phyloP scores from a whole-genome alignment of 2,113 vertebrate species.

The Rhegmatorhina hoffmannsi region DNA sequence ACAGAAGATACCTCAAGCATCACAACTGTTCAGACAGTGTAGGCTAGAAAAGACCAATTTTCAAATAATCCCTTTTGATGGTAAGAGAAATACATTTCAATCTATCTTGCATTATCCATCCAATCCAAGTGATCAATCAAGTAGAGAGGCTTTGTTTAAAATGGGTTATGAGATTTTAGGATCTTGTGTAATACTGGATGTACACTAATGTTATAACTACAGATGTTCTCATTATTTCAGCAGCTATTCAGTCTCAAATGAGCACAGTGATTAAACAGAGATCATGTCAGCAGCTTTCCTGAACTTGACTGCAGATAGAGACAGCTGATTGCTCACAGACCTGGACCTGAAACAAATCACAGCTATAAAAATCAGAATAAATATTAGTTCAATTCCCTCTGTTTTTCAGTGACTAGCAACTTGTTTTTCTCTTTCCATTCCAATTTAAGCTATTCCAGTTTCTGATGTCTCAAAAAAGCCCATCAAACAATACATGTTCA shows the following conservation, averaged over 20 bases:
- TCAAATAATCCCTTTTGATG: neutral
- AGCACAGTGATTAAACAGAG: slow-evolving; percentile 17
- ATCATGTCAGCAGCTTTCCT: neutral
- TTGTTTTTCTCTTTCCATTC: neutral
- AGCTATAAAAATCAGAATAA: neutral
- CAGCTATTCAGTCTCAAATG: neutral
- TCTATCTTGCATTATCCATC: neutral
- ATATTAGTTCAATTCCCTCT: neutral
- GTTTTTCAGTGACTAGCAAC: neutral
- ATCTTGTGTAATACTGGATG: neutral
- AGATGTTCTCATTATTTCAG: neutral
- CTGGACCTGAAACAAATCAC: neutral
- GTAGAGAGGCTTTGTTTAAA: neutral
- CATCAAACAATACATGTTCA: slow-evolving; percentile 39
- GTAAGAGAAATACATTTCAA: neutral
- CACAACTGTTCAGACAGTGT: neutral
- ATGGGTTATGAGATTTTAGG: neutral
- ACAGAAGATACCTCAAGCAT: neutral
- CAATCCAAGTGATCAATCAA: neutral
- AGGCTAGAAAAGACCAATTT: neutral
- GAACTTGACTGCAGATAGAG: neutral
- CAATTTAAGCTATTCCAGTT: neutral
- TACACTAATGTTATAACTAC: neutral
- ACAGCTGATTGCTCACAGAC: neutral
- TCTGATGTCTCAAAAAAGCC: neutral